Percentiles rank a stretch among this genome's conserved stretches.
Evolutionary conservation across 2,113 vertebrate species (phyloP).

Genomic region (human (Homo sapiens)): GRCh38 chr7:130169001-130169500

Average conservation of each 20-base stretch:
- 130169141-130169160: not conserved
- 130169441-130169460: not conserved
- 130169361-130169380: not conserved
- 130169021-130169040: not conserved
- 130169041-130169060: not conserved
- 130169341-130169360: not conserved
- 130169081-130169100: not conserved
- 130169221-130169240: not conserved
- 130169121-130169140: not conserved
- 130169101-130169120: not conserved
- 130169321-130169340: not conserved
- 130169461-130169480: not conserved
- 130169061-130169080: not conserved
- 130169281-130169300: not conserved
- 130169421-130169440: not conserved
- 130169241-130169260: not conserved
- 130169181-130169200: not conserved
- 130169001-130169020: not conserved
- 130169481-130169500: not conserved
- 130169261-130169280: not conserved
- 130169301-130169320: not conserved
- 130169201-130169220: not conserved
- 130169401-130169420: not conserved
- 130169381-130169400: not conserved
- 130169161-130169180: not conserved